phyloP scores from a whole-genome alignment of 1,140 invertebrate genomes.

The Drosophila littoralis region DNA sequence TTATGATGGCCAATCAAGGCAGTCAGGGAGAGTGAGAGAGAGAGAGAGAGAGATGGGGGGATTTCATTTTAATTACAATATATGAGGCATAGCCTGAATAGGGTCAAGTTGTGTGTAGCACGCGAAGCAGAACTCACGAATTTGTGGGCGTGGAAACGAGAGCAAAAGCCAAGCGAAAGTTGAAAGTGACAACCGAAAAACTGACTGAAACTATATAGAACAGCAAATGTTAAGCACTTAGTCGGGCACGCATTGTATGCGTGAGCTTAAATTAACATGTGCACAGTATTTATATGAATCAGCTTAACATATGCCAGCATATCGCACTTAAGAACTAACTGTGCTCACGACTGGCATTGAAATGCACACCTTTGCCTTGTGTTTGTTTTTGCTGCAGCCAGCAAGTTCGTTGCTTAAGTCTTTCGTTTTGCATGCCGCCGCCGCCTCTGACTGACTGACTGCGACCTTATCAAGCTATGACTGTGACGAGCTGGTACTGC shows the following conservation, averaged over 20 bases:
- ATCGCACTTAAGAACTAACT: slow-evolving; percentile 36
- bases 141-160: slow-evolving; percentile 45
- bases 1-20: slow-evolving; percentile 66
- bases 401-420: slow-evolving; percentile 75
- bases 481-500: slow-evolving; percentile 35
- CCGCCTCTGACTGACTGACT: slow-evolving; percentile 28
- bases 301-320: neutral
- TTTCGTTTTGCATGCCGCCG: slow-evolving; percentile 58
- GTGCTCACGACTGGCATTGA: slow-evolving; percentile 42
- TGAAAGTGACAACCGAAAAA: slow-evolving; percentile 67
- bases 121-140: slow-evolving; percentile 42
- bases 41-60: too few species aligned
- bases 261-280: neutral
- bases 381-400: slow-evolving; percentile 15
- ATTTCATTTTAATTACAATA: slow-evolving; percentile 67
- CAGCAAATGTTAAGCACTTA: neutral
- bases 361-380: slow-evolving; percentile 37
- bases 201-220: neutral
- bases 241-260: neutral
- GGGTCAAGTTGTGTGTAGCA: slow-evolving; percentile 45
- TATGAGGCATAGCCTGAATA: slow-evolving; percentile 24
- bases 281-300: neutral
- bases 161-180: slow-evolving; percentile 66
- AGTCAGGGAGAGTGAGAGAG: too few species aligned
- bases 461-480: slow-evolving; percentile 51